Evolutionary conservation across 2,888 invertebrate species (phyloP).

Genomic region (Toxonevra muliebris): DNA sequence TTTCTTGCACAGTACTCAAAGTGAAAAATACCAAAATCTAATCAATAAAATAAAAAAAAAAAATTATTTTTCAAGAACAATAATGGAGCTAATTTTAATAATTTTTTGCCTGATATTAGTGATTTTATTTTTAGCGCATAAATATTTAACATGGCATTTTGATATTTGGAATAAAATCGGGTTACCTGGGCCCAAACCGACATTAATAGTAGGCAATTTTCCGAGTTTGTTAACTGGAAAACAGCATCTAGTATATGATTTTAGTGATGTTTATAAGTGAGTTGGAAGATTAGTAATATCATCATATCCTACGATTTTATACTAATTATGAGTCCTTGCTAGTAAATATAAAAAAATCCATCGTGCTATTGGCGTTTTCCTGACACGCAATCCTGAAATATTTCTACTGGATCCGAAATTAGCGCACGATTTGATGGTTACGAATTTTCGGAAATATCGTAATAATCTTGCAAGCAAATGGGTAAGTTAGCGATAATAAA

Average conservation of each 20-base stretch:
- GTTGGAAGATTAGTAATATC: neutral
- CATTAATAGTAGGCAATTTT: slow-evolving; percentile 60
- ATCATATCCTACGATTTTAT: neutral
- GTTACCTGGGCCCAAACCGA: slow-evolving; percentile 60
- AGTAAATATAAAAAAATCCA: slow-evolving; percentile 55
- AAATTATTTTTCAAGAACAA: no score
- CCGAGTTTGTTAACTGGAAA: slow-evolving; percentile 38
- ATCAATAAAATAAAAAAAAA: no score
- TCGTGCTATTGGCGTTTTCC: slow-evolving; percentile 63
- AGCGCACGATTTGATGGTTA: slow-evolving; percentile 60
- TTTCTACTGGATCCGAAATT: slow-evolving; percentile 62
- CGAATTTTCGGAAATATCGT: slow-evolving; percentile 59
- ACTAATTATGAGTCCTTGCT: neutral
- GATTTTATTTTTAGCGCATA: no score
- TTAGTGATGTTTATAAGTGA: slow-evolving; percentile 63
- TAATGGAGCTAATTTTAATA: neutral
- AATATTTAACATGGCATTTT: slow-evolving; percentile 57
- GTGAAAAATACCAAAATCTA: neutral
- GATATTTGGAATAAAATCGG: slow-evolving; percentile 61
- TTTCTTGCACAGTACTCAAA: neutral
- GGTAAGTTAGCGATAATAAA: no score
- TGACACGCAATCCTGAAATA: slow-evolving; percentile 57
- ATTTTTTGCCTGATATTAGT: neutral
- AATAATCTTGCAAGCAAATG: slow-evolving; percentile 51
- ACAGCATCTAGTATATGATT: slow-evolving; percentile 56